Evolutionary conservation across 2,797 vertebrate species (phyloP).

Genomic region (Chiloscyllium punctatum): DNA sequence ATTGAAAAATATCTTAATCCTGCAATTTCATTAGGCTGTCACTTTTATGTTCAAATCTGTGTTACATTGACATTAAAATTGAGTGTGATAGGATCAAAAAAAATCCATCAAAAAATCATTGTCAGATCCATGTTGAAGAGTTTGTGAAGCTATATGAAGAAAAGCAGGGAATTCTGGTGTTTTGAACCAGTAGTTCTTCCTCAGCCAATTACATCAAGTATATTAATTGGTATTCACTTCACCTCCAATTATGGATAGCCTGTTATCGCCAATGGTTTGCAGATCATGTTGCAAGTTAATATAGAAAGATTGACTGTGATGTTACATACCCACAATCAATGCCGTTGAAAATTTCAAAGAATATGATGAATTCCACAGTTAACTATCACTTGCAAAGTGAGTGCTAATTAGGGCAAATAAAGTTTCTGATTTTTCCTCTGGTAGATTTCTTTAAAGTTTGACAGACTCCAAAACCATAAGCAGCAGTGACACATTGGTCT

Average conservation of each 20-base stretch:
- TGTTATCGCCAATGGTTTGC: not conserved
- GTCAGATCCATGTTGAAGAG: not conserved
- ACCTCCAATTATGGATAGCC: not conserved
- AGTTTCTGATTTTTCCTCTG: not conserved
- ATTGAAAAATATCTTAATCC: too few relatives aligned
- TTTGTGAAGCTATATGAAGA: not conserved
- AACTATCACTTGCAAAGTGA: not conserved
- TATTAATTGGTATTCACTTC: not conserved
- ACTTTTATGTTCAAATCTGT: not conserved
- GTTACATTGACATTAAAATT: not conserved
- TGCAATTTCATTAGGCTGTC: not conserved
- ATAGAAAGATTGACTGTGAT: not conserved
- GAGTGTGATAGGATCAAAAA: too few relatives aligned
- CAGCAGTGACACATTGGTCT: not conserved
- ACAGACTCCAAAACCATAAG: not conserved
- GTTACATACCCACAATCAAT: not conserved
- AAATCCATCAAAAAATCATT: too few relatives aligned
- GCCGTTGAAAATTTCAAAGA: not conserved
- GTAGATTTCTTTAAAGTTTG: not conserved
- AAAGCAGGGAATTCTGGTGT: not conserved
- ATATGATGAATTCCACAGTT: not conserved
- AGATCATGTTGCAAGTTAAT: not conserved
- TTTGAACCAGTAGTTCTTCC: not conserved
- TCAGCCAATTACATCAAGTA: not conserved
- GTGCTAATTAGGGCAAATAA: not conserved